Percentiles rank a stretch among this genome's conserved stretches.
Evolutionary conservation across 2,888 invertebrate species (phyloP).

Genomic region (Hylaea fasciaria): DNA sequence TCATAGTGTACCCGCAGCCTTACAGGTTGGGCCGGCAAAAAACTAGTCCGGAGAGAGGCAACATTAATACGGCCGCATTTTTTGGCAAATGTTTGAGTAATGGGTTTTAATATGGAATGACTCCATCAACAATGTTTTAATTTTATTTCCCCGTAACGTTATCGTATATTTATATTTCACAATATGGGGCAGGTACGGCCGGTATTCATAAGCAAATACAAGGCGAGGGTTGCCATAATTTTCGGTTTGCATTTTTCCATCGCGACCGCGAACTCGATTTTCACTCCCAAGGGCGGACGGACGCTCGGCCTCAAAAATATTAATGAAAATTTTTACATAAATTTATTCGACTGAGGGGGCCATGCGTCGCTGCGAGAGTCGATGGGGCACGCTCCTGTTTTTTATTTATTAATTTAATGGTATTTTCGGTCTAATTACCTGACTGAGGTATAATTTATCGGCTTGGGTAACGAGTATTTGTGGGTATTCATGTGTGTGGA

Average conservation of each 20-base stretch:
- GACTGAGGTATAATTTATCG: conserved; percentile 83
- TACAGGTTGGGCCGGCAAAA: conserved; percentile 53
- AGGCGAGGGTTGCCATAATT: conserved; percentile 83
- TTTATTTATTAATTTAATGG: conserved; percentile 85
- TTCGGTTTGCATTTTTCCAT: conserved; percentile 85
- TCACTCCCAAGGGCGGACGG: conserved; percentile 82
- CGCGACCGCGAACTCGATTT: conserved; percentile 84
- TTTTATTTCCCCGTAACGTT: conserved; percentile 73
- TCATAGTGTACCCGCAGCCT: conserved; percentile 68
- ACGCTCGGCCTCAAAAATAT: conserved; percentile 84
- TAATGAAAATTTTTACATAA: conserved; percentile 86
- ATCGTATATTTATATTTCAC: conserved; percentile 71
- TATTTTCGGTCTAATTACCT: conserved; percentile 85
- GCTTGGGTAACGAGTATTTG: conserved; percentile 73
- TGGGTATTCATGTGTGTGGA: conserved; percentile 57
- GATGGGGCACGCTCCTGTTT: conserved; percentile 78
- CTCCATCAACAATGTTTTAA: conserved; percentile 67
- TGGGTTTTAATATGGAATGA: conserved; percentile 52
- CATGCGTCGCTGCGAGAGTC: conserved; percentile 70
- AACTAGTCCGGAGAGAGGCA: conserved; percentile 54
- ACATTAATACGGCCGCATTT: conserved; percentile 42
- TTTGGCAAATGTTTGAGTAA: conserved; percentile 45
- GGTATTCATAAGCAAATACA: conserved; percentile 85
- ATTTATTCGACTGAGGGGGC: conserved; percentile 84
- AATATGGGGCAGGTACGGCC: conserved; percentile 69